phyloP scores from a whole-genome alignment of 2,113 vertebrate species.

The human (Homo sapiens) region GRCh38 chr16:27309001-27309500 shows the following conservation, averaged over 20 bases:
- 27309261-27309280: too few relatives aligned
- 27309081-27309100: not conserved
- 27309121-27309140: not conserved
- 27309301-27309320: not conserved
- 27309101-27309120: not conserved
- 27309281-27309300: not conserved
- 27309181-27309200: not conserved
- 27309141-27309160: not conserved
- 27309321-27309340: not conserved
- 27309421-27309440: not conserved
- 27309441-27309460: not conserved
- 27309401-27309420: not conserved
- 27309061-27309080: not conserved
- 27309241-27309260: not conserved
- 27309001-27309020: accelerated
- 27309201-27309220: not conserved
- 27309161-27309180: not conserved
- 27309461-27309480: not conserved
- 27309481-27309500: not conserved
- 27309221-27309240: not conserved
- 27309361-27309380: not conserved
- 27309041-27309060: not conserved
- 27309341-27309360: not conserved
- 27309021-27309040: not conserved
- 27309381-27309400: not conserved